A percentile compares a stretch with the other conserved stretches of the same genome.
phyloP scores from a whole-genome alignment of 2,797 vertebrate genomes.

The Rhabdomys pumilio region DNA sequence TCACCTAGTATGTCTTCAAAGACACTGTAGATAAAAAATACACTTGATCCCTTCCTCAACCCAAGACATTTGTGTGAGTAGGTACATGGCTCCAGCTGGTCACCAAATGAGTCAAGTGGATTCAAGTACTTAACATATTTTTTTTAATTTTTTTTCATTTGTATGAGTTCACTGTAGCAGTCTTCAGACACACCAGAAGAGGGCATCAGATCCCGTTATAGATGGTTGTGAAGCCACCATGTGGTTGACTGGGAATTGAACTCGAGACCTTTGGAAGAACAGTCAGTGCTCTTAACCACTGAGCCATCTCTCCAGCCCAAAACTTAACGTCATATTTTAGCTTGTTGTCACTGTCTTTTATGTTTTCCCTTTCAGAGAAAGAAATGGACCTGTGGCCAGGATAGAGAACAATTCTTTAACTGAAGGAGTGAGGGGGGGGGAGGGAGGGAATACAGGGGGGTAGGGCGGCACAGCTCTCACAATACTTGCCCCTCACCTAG shows the following conservation, averaged over 20 bases:
- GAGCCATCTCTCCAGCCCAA: too few relatives aligned
- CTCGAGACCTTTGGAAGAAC: too few relatives aligned
- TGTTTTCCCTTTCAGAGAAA: not conserved
- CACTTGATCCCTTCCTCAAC: fast-evolving
- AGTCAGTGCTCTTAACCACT: too few relatives aligned
- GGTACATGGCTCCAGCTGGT: not conserved
- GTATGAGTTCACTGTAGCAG: too few relatives aligned
- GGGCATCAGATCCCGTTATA: too few relatives aligned
- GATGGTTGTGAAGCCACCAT: too few relatives aligned
- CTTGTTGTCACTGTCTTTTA: not conserved
- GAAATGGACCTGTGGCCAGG: not conserved
- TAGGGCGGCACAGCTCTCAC: fast-evolving
- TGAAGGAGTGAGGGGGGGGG: not conserved
- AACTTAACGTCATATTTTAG: not conserved
- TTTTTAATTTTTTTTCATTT: too few relatives aligned
- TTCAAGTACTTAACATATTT: not conserved
- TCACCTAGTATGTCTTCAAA: too few relatives aligned
- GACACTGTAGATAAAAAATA: not conserved
- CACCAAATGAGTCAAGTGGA: not conserved
- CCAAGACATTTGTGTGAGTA: not conserved
- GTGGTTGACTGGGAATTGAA: too few relatives aligned
- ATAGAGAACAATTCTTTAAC: not conserved
- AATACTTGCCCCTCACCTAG: not conserved
- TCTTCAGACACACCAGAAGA: too few relatives aligned
- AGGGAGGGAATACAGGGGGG: not conserved